Base-by-base conservation (phyloP, 2,888 invertebrate genomes). In the Tetragonula carbonaria region DNA sequence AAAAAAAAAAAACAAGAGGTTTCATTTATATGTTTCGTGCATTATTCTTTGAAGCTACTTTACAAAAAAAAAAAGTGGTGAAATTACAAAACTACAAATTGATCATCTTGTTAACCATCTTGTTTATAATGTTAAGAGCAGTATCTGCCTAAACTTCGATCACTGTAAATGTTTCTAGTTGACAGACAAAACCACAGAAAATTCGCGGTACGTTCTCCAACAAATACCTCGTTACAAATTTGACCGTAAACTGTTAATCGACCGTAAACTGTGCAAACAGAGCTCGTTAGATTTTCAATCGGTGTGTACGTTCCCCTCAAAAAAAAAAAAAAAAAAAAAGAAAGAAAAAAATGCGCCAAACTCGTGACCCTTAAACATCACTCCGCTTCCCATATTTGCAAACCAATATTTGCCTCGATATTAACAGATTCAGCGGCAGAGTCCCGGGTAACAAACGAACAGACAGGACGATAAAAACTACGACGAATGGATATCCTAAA, bases 401-500 rank as follows among this genome's bases (percentile, higher is more conserved):
- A 73, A 51, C 18, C 63, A 62, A 73, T 73, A 73, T 73, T 62
- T 73, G 59, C 73, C 8, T 28, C 73, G 73, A 73, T 73, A 55
- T 66, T 62, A 78, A 23, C 50, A 28, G 45, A 62, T 57, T 28
- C 65, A 66, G 63, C 18, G 0, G 8, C 8, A n/a, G 28, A 50
- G 63, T 21, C 23, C 13, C 16, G 28, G 5, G 50, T 21, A 4
- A 33, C 62, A 28, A 28, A 14, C n/a, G 33, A 2, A 16, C n/a
- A 13, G 23, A 38, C 14, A 51, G 16, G 21, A 14, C 33, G 13
- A 62, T 51, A 51, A 53, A 28, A 59, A 75, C 57, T 66, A n/a
- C 21, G 51, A 45, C 75, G 65, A 79, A 79, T 45, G 72, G 28
- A 67, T 53, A 80, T 73, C 59, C 67, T 67, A 59, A 67, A 80